Conservation (phyloP, 2,888 invertebrate species). For the Drosophila trichaetosa region DNA sequence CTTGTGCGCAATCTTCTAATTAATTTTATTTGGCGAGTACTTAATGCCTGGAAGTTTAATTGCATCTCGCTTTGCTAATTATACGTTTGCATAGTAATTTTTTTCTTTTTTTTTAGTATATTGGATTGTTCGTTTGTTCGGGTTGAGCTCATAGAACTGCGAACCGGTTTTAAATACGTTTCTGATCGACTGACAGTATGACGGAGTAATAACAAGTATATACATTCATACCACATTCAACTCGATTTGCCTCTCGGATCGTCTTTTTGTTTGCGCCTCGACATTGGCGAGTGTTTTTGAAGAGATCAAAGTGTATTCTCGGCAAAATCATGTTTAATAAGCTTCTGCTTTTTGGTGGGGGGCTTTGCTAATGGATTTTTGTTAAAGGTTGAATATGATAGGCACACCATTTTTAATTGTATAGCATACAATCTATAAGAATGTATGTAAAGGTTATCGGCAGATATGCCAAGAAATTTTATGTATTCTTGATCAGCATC, state of each 20-base stretch:
- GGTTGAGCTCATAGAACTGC: slow-evolving; percentile 14
- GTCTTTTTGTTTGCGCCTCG: slow-evolving; percentile 24
- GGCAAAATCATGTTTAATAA: slow-evolving; percentile 4
- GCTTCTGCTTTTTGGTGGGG: background rate
- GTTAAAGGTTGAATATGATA: slow-evolving; percentile 10
- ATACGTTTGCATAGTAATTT: slow-evolving; percentile 38
- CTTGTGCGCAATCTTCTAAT: slow-evolving; percentile 9
- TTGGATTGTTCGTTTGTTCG: slow-evolving; percentile 39
- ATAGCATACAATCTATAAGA: background rate
- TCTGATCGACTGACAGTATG: slow-evolving; percentile 32
- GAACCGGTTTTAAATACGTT: slow-evolving; percentile 70
- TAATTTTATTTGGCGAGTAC: slow-evolving; percentile 19
- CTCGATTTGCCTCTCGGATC: slow-evolving; percentile 11
- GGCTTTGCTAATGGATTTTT: background rate
- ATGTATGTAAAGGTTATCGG: background rate
- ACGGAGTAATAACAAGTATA: slow-evolving; percentile 25
- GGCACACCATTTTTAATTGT: background rate
- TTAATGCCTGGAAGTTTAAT: slow-evolving; percentile 45
- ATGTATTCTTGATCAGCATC: background rate
- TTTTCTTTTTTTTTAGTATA: slow-evolving; percentile 7
- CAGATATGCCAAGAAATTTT: background rate
- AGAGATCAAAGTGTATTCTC: background rate
- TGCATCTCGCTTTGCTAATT: slow-evolving; percentile 56
- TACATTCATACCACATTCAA: slow-evolving; percentile 8
- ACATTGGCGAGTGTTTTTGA: background rate